A percentile compares a stretch with the other conserved stretches of the same genome.
Evolutionary conservation across 2,113 vertebrate genomes (phyloP).

Genomic region (Caranx ignobilis): DNA sequence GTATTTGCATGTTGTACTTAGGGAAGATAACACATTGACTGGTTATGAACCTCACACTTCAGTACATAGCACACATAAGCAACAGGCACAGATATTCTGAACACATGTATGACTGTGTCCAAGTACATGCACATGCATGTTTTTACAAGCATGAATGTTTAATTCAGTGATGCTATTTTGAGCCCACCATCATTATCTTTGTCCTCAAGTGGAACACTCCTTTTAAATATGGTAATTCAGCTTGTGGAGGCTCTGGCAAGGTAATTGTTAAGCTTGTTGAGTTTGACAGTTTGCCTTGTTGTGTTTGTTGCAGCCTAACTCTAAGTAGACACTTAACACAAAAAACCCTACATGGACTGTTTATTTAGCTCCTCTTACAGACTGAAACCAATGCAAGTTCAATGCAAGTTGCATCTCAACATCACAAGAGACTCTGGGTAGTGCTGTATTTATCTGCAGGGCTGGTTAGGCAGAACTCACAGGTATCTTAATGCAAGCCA

Average conservation of each 20-base stretch:
- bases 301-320: not conserved
- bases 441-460: not conserved
- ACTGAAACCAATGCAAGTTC: slow-evolving; percentile 8
- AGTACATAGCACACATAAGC: too few relatives aligned
- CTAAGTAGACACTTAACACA: slow-evolving; percentile 20
- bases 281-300: slow-evolving; percentile 55
- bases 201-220: slow-evolving; percentile 57
- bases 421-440: not conserved
- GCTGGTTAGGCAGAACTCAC: not conserved
- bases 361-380: slow-evolving; percentile 39
- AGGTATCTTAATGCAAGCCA: not conserved
- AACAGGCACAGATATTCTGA: too few relatives aligned
- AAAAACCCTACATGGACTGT: not conserved
- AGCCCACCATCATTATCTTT: slow-evolving; percentile 68
- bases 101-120: slow-evolving; percentile 1
- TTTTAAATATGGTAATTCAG: slow-evolving; percentile 77
- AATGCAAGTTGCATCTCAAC: not conserved
- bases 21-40: too few relatives aligned
- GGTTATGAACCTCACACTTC: too few relatives aligned
- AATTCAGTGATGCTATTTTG: slow-evolving; percentile 64
- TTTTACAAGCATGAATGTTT: slow-evolving; percentile 20
- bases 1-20: too few relatives aligned
- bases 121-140: too few relatives aligned
- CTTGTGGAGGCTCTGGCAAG: slow-evolving; percentile 56
- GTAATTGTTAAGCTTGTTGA: slow-evolving; percentile 68